A percentile compares a stretch with the other conserved stretches of the same genome.
These are phyloP conservation scores for Fregetta grallaria DNA, from an alignment of 2,113 vertebrate genomes.

Conservation along the genomic window DNA sequence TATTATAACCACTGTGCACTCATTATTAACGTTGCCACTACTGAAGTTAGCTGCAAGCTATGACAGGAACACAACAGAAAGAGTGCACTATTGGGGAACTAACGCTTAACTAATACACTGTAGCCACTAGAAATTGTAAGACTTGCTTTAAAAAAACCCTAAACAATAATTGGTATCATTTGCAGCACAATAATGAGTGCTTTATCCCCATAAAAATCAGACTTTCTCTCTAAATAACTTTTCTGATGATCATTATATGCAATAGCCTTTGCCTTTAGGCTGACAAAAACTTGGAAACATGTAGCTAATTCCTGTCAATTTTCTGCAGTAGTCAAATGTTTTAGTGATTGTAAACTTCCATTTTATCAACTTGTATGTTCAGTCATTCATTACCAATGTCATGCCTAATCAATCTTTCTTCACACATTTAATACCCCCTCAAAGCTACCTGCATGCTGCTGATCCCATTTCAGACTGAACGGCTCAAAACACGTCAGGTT, in stretches of 20 bases:
- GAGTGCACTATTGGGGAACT: background rate
- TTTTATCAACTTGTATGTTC: background rate
- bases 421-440: background rate
- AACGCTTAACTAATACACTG: background rate
- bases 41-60: background rate
- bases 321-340: background rate
- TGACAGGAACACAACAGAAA: background rate
- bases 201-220: background rate
- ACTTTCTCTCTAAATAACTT: background rate
- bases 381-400: background rate
- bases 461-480: background rate
- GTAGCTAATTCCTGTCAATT: background rate
- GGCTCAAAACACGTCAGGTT: background rate
- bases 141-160: background rate
- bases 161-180: background rate
- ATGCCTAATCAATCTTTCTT: background rate
- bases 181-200: rapidly evolving
- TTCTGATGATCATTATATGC: background rate
- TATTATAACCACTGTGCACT: background rate
- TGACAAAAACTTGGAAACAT: background rate
- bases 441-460: background rate
- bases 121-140: background rate
- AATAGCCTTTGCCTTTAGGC: background rate
- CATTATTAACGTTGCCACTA: background rate
- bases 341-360: background rate